Percentiles rank a stretch among this genome's conserved stretches.
Conservation (phyloP, 1,140 invertebrate species). For the Drosophila parabipectinata region DNA sequence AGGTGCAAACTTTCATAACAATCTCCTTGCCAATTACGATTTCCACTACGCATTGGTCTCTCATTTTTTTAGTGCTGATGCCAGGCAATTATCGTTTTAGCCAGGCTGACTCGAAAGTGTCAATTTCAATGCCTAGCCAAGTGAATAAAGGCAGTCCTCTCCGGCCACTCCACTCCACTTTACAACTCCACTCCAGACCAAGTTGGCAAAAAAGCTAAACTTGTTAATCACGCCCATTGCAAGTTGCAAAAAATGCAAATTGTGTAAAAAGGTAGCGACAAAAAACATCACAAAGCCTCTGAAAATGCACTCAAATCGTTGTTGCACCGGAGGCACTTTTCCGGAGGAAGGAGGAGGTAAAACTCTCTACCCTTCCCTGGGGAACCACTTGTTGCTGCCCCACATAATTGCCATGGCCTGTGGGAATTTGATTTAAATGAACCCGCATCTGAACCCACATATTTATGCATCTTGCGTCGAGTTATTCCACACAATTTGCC, state of each 20-base stretch:
- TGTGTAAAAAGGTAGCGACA: slow-evolving; percentile 29
- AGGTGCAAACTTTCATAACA: slow-evolving; percentile 26
- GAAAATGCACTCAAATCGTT: slow-evolving; percentile 61
- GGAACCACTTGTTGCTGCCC: slow-evolving; percentile 62
- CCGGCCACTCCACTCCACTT: slow-evolving; percentile 1
- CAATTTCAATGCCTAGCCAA: slow-evolving; percentile 52
- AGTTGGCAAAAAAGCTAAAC: slow-evolving; percentile 21
- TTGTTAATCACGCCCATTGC: slow-evolving; percentile 66
- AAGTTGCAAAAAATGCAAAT: slow-evolving; percentile 69
- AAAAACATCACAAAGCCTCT: slow-evolving; percentile 28
- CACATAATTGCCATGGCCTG: slow-evolving; percentile 61
- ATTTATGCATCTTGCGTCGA: slow-evolving; percentile 3
- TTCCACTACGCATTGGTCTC: slow-evolving; percentile 32
- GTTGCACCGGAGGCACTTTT: slow-evolving; percentile 74
- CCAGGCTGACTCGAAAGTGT: slow-evolving; percentile 41
- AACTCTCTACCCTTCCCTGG: not conserved
- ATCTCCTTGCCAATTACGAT: slow-evolving; percentile 22
- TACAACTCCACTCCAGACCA: slow-evolving; percentile 4
- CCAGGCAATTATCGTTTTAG: slow-evolving; percentile 37
- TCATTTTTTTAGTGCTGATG: slow-evolving; percentile 3
- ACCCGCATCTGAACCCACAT: slow-evolving; percentile 11
- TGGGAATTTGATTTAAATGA: slow-evolving; percentile 69
- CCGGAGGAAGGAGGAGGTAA: slow-evolving; percentile 23
- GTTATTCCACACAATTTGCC: slow-evolving; percentile 60
- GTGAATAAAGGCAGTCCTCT: slow-evolving; percentile 24